Evolutionary conservation across 2,113 vertebrate species (phyloP).

Genomic region (Corythaixoides concolor): DNA sequence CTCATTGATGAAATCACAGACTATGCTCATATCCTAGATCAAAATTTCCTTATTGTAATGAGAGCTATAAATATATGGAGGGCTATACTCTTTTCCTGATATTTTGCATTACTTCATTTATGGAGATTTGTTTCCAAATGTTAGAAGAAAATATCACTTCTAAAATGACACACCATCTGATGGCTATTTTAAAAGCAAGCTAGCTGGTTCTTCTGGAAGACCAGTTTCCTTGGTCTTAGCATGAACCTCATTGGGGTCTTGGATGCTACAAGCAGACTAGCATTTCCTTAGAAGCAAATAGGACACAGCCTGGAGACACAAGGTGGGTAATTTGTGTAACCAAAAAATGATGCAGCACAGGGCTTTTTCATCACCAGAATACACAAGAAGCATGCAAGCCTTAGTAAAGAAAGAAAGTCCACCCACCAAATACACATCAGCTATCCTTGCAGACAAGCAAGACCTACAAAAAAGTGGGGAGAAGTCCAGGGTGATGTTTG

Average conservation of each 20-base stretch:
- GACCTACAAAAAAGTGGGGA: not conserved
- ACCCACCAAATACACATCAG: not conserved
- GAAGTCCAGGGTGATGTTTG: not conserved
- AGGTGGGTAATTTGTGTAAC: not conserved
- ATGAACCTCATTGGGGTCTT: not conserved
- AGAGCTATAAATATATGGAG: not conserved
- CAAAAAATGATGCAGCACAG: not conserved
- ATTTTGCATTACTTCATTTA: not conserved
- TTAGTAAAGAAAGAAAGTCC: not conserved
- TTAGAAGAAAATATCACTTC: not conserved
- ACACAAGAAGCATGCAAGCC: conserved; percentile 19
- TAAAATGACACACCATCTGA: not conserved
- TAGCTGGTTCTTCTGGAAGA: not conserved
- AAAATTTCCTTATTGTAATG: not conserved
- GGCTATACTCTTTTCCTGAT: not conserved
- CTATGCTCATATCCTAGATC: not conserved
- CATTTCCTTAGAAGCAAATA: conserved; percentile 54
- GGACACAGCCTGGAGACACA: not conserved
- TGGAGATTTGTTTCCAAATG: not conserved
- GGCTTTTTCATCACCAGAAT: conserved; percentile 40
- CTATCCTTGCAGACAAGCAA: not conserved
- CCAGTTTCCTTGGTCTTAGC: not conserved
- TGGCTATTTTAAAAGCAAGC: not conserved
- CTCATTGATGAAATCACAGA: not conserved
- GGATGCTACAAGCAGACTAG: conserved; percentile 21